These are phyloP conservation scores for Euplagia quadripunctaria DNA, from an alignment of 2,888 invertebrate species.

Conservation along the genomic window DNA sequence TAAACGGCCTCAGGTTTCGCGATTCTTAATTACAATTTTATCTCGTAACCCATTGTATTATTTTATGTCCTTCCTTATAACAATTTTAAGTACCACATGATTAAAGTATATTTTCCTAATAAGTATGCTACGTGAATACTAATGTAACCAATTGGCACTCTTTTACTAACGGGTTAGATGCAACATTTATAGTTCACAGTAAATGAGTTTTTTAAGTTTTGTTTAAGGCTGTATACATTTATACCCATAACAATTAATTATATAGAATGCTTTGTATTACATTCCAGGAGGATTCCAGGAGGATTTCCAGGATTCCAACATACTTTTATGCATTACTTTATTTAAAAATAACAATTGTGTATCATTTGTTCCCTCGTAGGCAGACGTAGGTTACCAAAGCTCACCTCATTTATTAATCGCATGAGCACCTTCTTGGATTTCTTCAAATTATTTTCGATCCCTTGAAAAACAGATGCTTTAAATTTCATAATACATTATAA, in stretches of 20 bases:
- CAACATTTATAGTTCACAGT: background rate
- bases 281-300: background rate
- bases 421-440: no score
- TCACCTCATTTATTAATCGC: no score
- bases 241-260: background rate
- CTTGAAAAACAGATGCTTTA: no score
- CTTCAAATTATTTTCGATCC: no score
- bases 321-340: no score
- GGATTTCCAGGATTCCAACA: no score
- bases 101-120: background rate
- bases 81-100: background rate
- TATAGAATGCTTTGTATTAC: no score
- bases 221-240: background rate
- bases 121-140: background rate
- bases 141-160: background rate
- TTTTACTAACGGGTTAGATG: background rate
- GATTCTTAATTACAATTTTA: background rate
- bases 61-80: slow-evolving; percentile 1
- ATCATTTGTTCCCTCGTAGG: no score
- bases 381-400: no score
- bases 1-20: background rate
- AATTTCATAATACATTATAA: background rate
- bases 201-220: no score
- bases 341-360: no score
- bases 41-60: background rate